Percentiles rank a stretch among this genome's conserved stretches.
Conservation (phyloP, 2,797 vertebrate species). For the Xenentodon cancila region DNA sequence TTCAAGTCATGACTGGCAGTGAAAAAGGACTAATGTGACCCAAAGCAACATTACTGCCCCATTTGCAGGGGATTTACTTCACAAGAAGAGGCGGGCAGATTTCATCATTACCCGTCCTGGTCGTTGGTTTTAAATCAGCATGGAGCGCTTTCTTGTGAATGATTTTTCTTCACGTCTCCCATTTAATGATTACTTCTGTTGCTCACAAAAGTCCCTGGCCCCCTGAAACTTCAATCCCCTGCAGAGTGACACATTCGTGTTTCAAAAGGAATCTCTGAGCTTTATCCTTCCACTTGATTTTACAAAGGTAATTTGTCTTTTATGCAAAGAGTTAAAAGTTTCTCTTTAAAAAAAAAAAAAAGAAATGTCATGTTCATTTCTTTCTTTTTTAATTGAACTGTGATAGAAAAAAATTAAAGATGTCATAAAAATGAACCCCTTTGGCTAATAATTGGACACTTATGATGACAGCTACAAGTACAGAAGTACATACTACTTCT, state of each 20-base stretch:
- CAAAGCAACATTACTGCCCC: conserved; percentile 5
- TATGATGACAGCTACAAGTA: background rate
- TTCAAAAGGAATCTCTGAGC: too few species aligned
- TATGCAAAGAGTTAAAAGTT: background rate
- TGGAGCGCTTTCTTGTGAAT: background rate
- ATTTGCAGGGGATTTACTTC: conserved; percentile 14
- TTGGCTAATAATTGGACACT: too few species aligned
- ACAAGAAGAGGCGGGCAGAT: background rate
- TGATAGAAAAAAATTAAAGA: background rate
- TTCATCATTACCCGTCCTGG: conserved; percentile 12
- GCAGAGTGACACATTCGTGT: too few species aligned
- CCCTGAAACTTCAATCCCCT: too few species aligned
- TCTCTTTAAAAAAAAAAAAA: background rate
- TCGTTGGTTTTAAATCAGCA: conserved; percentile 14
- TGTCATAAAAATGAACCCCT: background rate
- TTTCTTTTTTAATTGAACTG: background rate
- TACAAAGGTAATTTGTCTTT: background rate
- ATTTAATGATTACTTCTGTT: conserved; percentile 24
- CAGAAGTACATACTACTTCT: background rate
- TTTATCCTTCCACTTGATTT: background rate
- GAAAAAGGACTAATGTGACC: background rate
- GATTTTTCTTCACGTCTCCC: conserved; percentile 5
- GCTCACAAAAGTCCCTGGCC: background rate
- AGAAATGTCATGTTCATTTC: too few species aligned
- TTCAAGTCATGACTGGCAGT: background rate